A percentile compares a stretch with the other conserved stretches of the same genome.
These are phyloP conservation scores for Melanogrammus aeglefinus DNA, from an alignment of 2,797 vertebrate genomes.

Conservation along the genomic window DNA sequence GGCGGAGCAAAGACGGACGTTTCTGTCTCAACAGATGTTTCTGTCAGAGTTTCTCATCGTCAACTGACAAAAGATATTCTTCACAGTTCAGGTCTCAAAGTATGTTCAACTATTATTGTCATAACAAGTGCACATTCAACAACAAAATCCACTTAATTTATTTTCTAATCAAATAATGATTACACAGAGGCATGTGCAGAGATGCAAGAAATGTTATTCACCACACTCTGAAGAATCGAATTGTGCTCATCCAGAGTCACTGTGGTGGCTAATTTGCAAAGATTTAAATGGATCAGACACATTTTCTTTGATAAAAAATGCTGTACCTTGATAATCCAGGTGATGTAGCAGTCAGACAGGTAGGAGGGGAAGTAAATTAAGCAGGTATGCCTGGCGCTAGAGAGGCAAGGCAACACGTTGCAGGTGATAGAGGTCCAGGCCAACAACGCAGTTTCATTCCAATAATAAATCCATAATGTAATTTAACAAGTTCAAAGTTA, in stretches of 20 bases:
- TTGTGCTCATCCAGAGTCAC: neutral
- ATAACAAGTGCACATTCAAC: neutral
- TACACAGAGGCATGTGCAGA: neutral
- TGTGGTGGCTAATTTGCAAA: neutral
- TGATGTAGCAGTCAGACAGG: neutral
- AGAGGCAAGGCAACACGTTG: neutral
- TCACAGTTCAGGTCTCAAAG: neutral
- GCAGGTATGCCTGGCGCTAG: neutral
- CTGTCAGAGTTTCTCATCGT: conserved; percentile 18
- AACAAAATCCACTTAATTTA: neutral
- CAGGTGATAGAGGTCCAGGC: neutral
- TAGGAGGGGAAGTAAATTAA: no score
- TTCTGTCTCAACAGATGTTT: conserved; percentile 35
- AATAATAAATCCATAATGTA: neutral
- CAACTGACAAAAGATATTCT: neutral
- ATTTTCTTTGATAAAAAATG: neutral
- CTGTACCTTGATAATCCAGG: neutral
- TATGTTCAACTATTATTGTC: neutral
- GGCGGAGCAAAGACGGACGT: conserved; percentile 11
- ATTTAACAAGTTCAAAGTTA: neutral
- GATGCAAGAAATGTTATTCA: neutral
- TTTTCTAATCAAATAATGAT: neutral
- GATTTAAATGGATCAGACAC: neutral
- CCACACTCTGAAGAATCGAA: neutral
- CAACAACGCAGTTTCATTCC: neutral